phyloP scores from a whole-genome alignment of 2,888 invertebrate genomes.

The Spisula solida region DNA sequence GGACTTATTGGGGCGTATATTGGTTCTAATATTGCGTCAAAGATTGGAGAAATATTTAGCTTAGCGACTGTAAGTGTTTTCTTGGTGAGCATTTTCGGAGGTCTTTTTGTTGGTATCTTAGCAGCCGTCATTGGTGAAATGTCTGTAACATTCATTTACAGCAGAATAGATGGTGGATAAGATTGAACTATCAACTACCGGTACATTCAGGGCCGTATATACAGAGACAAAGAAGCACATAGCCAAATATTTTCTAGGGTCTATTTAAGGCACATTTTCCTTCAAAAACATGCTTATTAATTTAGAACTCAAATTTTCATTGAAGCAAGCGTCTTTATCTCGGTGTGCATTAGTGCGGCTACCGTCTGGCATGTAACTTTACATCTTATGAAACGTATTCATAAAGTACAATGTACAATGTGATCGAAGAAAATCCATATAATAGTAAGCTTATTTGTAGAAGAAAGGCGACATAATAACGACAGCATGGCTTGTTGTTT shows the following conservation, averaged over 20 bases:
- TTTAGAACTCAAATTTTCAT: too few relatives aligned
- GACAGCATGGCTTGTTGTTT: too few relatives aligned
- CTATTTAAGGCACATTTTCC: too few relatives aligned
- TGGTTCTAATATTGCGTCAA: constrained; percentile 25
- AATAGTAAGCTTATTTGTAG: too few relatives aligned
- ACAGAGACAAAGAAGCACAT: too few relatives aligned
- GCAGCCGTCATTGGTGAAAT: neutral
- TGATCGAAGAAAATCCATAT: neutral
- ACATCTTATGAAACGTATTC: neutral
- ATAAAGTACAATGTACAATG: neutral
- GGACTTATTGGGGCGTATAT: constrained; percentile 35
- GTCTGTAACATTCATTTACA: neutral
- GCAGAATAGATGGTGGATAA: neutral
- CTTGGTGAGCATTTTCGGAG: constrained; percentile 22
- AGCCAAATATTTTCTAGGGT: too few relatives aligned
- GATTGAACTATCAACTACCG: neutral
- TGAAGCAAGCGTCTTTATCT: too few relatives aligned
- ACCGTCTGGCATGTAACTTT: too few relatives aligned
- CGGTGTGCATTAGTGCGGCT: too few relatives aligned
- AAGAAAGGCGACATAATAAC: too few relatives aligned
- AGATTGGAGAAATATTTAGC: neutral
- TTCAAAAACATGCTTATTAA: too few relatives aligned
- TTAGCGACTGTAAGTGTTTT: constrained; percentile 2
- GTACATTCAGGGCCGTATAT: too few relatives aligned
- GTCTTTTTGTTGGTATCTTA: constrained; percentile 5